These are phyloP conservation scores for Molossus alvarezi DNA, from an alignment of 2,797 vertebrate genomes.

Conservation along the genomic window DNA sequence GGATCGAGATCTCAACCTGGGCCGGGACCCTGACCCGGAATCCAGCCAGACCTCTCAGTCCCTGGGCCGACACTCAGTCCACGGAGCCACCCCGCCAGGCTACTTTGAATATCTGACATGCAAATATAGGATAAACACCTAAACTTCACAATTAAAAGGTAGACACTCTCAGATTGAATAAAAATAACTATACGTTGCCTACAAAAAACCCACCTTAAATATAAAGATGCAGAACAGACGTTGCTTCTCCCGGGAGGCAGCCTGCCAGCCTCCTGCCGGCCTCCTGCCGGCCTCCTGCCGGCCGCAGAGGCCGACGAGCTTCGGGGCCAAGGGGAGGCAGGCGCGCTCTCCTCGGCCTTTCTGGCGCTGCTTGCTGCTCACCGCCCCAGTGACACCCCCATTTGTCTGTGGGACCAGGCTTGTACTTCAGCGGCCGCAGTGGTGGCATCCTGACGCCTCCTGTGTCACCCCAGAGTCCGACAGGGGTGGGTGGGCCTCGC, in stretches of 20 bases:
- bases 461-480: not conserved
- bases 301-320: too few relatives aligned
- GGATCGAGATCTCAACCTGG: too few relatives aligned
- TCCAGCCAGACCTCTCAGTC: too few relatives aligned
- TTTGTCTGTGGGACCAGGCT: not conserved
- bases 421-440: too few relatives aligned
- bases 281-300: not conserved
- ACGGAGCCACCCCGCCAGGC: too few relatives aligned
- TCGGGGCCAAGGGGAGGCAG: not conserved
- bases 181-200: not conserved
- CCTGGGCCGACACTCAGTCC: too few relatives aligned
- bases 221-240: not conserved
- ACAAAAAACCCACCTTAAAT: not conserved
- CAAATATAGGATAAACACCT: not conserved
- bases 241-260: not conserved
- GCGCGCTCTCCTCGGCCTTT: not conserved
- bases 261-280: not conserved
- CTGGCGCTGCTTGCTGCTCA: not conserved
- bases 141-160: not conserved
- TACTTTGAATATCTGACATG: not conserved
- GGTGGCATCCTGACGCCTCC: not conserved
- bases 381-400: not conserved
- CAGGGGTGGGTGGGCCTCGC: not conserved
- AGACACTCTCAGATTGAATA: not conserved
- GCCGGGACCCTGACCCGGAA: too few relatives aligned